A percentile compares a stretch with the other conserved stretches of the same genome.
Conservation (phyloP, 2,797 vertebrate genomes). For the Bovichtus variegatus region DNA sequence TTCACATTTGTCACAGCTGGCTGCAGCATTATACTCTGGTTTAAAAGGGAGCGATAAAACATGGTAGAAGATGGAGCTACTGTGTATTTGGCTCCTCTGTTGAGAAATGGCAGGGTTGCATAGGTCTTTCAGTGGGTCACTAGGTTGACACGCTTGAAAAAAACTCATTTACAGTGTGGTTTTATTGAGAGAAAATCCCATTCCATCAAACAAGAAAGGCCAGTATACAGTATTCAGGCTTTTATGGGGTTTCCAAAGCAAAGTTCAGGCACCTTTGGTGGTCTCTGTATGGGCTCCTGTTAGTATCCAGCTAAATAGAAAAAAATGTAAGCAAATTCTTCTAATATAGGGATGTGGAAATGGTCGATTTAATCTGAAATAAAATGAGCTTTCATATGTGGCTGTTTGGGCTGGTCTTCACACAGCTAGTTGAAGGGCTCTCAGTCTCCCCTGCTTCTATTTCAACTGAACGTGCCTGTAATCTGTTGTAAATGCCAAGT, state of each 20-base stretch:
- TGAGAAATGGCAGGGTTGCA: background rate
- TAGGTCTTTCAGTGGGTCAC: background rate
- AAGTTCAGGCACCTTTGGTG: background rate
- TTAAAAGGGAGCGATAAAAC: constrained; percentile 32
- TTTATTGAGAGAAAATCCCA: constrained; percentile 6
- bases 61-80: background rate
- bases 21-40: constrained; percentile 1
- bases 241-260: background rate
- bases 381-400: background rate
- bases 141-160: constrained; percentile 1
- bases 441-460: background rate
- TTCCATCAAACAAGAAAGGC: background rate
- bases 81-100: background rate
- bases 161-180: constrained; percentile 27
- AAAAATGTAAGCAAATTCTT: background rate
- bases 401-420: background rate
- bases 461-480: too few relatives aligned
- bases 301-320: background rate
- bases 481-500: constrained; percentile 13
- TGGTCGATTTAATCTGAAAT: background rate
- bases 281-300: background rate
- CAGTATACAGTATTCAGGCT: background rate
- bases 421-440: background rate
- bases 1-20: constrained; percentile 62
- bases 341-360: background rate